These are phyloP conservation scores for Phyto melanocephala DNA, from an alignment of 2,888 invertebrate genomes.

Conservation along the genomic window DNA sequence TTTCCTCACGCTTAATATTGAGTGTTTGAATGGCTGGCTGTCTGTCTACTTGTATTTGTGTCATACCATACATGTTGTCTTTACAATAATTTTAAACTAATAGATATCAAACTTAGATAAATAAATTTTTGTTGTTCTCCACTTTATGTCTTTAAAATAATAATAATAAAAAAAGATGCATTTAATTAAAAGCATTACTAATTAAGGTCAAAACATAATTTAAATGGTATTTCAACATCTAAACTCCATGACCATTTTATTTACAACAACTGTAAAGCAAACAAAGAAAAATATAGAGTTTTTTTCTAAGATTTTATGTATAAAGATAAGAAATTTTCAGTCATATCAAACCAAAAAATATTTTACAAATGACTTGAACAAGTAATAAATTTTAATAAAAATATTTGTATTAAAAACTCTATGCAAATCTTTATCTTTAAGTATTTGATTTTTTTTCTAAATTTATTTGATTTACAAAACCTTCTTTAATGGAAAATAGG, in stretches of 20 bases:
- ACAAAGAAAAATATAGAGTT: not conserved
- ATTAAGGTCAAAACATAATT: slow-evolving; percentile 68
- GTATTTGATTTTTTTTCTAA: not conserved
- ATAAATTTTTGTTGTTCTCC: slow-evolving; percentile 24
- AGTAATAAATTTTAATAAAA: slow-evolving; percentile 21
- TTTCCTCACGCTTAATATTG: not conserved
- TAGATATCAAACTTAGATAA: slow-evolving; percentile 43
- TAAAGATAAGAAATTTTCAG: slow-evolving; percentile 41
- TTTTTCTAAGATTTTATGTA: slow-evolving; percentile 24
- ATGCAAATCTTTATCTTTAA: slow-evolving; percentile 48
- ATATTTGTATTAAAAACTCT: slow-evolving; percentile 33
- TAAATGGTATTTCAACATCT: slow-evolving; percentile 46
- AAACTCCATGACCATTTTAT: slow-evolving; percentile 30
- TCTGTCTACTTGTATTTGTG: not conserved
- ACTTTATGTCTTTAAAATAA: no score
- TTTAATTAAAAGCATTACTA: slow-evolving; percentile 67
- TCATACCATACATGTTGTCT: not conserved
- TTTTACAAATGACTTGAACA: slow-evolving; percentile 3
- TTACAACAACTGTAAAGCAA: not conserved
- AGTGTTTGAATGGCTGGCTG: not conserved
- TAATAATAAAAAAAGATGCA: slow-evolving; percentile 57
- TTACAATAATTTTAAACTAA: slow-evolving; percentile 22
- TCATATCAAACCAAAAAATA: slow-evolving; percentile 48
- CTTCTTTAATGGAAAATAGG: not conserved
- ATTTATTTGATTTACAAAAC: not conserved